phyloP scores from a whole-genome alignment of 2,797 vertebrate species.

The Tapera naevia region DNA sequence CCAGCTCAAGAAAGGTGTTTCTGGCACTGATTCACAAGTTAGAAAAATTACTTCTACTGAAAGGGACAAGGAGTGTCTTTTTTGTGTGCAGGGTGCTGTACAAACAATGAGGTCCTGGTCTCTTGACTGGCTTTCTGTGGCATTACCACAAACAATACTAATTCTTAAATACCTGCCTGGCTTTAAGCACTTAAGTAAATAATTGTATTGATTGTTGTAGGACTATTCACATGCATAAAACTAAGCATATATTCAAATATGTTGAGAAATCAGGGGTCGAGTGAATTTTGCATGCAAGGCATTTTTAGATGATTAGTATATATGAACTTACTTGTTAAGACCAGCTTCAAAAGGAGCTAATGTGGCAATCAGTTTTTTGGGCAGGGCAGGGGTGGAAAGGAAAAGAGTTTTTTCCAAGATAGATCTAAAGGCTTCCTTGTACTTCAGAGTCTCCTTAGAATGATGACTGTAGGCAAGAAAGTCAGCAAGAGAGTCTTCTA shows the following conservation, averaged over 20 bases:
- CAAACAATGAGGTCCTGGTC: conserved; percentile 61
- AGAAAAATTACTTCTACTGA: conserved; percentile 40
- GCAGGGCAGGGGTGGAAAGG: background rate
- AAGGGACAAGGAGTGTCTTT: conserved; percentile 63
- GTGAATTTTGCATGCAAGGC: conserved; percentile 45
- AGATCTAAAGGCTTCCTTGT: background rate
- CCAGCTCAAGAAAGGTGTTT: conserved; percentile 55
- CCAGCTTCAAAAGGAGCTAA: conserved; percentile 39
- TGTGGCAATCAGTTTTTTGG: conserved; percentile 9
- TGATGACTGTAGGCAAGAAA: background rate
- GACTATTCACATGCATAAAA: conserved; percentile 60
- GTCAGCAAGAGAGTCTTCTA: background rate
- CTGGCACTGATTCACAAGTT: conserved; percentile 53
- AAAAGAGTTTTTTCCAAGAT: background rate
- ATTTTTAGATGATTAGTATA: conserved; percentile 22
- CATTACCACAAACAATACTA: conserved; percentile 63
- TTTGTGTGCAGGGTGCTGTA: conserved; percentile 57
- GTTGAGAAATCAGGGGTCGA: conserved; percentile 51
- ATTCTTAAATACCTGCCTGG: conserved; percentile 61
- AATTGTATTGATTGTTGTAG: conserved; percentile 50
- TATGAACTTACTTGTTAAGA: conserved; percentile 49
- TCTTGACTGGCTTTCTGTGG: conserved; percentile 28
- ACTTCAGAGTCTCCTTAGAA: background rate
- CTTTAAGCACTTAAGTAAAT: conserved; percentile 64
- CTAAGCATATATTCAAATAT: conserved; percentile 68